Evolutionary conservation across 2,113 vertebrate species (phyloP).

Genomic region (Sorex fumeus): DNA sequence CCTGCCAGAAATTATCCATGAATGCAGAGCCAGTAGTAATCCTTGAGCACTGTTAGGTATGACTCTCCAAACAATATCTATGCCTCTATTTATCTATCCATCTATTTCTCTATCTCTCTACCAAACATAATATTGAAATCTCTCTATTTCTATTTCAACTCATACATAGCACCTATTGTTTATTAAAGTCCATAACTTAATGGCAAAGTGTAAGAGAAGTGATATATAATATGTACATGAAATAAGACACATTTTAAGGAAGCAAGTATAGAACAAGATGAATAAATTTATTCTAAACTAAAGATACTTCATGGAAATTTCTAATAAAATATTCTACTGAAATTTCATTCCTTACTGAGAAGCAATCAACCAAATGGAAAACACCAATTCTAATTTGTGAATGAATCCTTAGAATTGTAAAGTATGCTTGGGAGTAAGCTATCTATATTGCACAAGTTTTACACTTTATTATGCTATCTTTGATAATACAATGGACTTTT

Average conservation of each 20-base stretch:
- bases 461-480: not conserved
- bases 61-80: too few relatives aligned
- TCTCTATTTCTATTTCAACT: not conserved
- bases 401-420: not conserved
- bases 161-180: not conserved
- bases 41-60: too few relatives aligned
- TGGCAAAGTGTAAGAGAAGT: not conserved
- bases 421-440: not conserved
- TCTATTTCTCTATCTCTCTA: too few relatives aligned
- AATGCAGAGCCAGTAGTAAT: too few relatives aligned
- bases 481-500: not conserved
- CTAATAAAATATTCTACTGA: constrained; percentile 41
- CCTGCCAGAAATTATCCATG: too few relatives aligned
- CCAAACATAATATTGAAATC: too few relatives aligned
- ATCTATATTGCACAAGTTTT: not conserved
- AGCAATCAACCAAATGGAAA: not conserved
- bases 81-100: too few relatives aligned
- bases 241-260: constrained; percentile 1
- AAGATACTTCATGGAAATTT: not conserved
- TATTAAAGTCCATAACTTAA: not conserved
- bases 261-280: constrained; percentile 6
- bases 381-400: not conserved
- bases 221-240: not conserved
- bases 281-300: constrained; percentile 17
- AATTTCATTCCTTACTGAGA: not conserved